Evolutionary conservation across 2,113 vertebrate genomes (phyloP), one percentile per base, ranked within the genome.

Genomic region (Plecturocebus donacophilus): DNA sequence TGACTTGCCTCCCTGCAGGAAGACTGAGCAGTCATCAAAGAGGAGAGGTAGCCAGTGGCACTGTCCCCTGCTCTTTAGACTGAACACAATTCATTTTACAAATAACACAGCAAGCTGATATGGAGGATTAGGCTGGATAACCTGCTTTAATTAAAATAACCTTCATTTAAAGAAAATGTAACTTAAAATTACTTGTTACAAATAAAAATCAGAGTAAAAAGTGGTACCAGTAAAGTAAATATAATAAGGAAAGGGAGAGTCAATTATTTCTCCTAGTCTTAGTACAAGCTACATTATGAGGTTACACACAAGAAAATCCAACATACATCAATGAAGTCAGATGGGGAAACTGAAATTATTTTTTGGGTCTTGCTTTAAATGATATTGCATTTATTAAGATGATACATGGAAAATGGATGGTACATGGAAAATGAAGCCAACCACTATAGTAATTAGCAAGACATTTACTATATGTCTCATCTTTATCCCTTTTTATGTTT

Each of bases 301-400:
- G 12, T n/a, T 8, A 90, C 4, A 90, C 5, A 71, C 23, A 87
- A n/a, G 45, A 68, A 47, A 79, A 93, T 35, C 38, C 25, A 82
- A 68, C 5, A 27, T 11, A n/a, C 38, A 32, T 70, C 70, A 86
- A 58, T 38, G 52, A 76, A 66, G 27, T 73, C 32, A 94, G 30
- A 88, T 3, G 38, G 20, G 49, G 81, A 81, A 45, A 42, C 81
- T 27, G 71, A 96, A 95, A 91, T 77, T n/a, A 70, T 42, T 90
- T 82, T 42, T 79, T 75, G 90, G 64, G 68, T 85, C 38, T 81
- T 84, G 17, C 32, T 94, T 97, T 94, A 49, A 68, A 92, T 68
- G 40, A 25, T 52, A n/a, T 47, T 49, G 20, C 45, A n/a, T 87
- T 79, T 81, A 88, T 27, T 91, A 92, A 91, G 70, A 84, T 52